These are phyloP conservation scores for Hapalemur alaotrensis DNA, from an alignment of 2,797 vertebrate genomes.

Conservation along the genomic window DNA sequence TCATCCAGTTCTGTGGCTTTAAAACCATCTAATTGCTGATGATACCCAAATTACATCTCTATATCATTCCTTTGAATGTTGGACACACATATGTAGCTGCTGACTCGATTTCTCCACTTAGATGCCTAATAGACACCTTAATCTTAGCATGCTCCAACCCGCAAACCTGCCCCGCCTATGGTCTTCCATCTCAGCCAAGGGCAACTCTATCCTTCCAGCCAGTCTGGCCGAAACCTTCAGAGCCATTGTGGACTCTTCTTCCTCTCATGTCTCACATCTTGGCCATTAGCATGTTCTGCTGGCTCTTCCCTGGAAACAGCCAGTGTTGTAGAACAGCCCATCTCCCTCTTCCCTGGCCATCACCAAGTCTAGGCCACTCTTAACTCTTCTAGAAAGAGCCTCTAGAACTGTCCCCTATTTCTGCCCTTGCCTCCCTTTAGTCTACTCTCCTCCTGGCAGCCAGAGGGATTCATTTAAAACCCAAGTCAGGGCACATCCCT, in stretches of 20 bases:
- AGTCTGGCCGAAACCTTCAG: neutral
- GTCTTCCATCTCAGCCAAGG: neutral
- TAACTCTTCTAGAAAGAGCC: neutral
- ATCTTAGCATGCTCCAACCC: neutral
- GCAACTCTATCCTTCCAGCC: neutral
- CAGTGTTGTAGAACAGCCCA: neutral
- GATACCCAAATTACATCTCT: neutral
- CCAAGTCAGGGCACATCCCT: neutral
- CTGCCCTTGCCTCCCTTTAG: neutral
- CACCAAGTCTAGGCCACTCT: neutral
- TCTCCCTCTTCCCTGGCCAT: neutral
- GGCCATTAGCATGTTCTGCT: neutral
- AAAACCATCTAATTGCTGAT: neutral
- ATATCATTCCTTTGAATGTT: neutral
- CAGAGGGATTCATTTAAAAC: neutral
- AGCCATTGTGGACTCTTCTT: neutral
- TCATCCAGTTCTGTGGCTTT: neutral
- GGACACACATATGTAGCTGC: neutral
- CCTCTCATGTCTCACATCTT: neutral
- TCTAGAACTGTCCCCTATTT: neutral
- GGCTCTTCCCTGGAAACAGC: neutral
- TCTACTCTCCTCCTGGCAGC: neutral
- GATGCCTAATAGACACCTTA: neutral
- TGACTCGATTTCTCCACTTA: rapidly evolving
- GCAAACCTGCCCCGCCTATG: neutral